Conservation (phyloP, 2,797 vertebrate species). For the Anolis apletophallus region DNA sequence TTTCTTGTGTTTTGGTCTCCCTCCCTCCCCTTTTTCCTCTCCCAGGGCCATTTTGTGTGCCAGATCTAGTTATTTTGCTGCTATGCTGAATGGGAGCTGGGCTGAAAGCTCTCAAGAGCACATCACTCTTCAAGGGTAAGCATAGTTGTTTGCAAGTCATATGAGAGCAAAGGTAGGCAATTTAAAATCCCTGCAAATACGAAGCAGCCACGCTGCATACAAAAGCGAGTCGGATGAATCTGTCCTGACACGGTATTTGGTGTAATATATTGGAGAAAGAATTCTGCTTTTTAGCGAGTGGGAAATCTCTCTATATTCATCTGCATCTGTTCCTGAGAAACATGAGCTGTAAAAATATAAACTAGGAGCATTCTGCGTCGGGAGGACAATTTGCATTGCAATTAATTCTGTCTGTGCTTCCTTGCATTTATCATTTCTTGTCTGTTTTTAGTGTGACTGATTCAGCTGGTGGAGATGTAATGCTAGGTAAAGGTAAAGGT, state of each 20-base stretch:
- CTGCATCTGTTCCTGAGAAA: constrained; percentile 37
- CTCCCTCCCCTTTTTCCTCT: constrained; percentile 1
- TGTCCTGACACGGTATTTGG: constrained; percentile 44
- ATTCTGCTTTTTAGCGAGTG: constrained; percentile 50
- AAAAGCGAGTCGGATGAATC: constrained; percentile 48
- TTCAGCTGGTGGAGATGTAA: background rate
- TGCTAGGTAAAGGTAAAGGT: no score
- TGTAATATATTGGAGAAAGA: constrained; percentile 40
- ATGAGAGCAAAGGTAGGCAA: constrained; percentile 61
- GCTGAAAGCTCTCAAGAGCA: constrained; percentile 92
- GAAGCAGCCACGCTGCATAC: constrained; percentile 48
- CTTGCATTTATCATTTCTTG: constrained; percentile 1
- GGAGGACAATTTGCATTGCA: constrained; percentile 17
- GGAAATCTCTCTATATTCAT: constrained; percentile 14
- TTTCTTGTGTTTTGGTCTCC: constrained; percentile 47
- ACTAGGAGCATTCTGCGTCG: background rate
- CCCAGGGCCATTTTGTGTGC: constrained; percentile 92
- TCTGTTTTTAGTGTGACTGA: background rate
- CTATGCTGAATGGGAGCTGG: constrained; percentile 96
- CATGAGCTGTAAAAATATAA: constrained; percentile 16
- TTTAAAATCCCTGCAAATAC: constrained; percentile 59
- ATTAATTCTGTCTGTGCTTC: background rate
- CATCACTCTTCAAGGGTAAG: constrained; percentile 94
- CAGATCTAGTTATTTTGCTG: constrained; percentile 93
- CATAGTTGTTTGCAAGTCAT: constrained; percentile 59